Evolutionary conservation across 2,888 invertebrate species (phyloP).

Genomic region (Drosophila neonasuta): DNA sequence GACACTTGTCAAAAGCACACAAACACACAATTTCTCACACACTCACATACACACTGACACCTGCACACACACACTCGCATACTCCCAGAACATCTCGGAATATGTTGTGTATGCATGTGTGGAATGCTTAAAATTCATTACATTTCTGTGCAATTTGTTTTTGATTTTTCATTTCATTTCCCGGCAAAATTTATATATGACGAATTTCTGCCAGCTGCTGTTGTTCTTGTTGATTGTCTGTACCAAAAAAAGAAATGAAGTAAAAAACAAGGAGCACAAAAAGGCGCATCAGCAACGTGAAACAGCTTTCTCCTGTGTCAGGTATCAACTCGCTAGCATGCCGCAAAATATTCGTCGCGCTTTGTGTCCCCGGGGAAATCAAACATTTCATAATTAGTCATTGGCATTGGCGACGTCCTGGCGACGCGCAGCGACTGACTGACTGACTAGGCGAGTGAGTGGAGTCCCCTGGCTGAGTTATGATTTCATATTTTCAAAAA

Average conservation of each 20-base stretch:
- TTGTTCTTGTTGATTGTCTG: conserved; percentile 61
- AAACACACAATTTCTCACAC: conserved; percentile 20
- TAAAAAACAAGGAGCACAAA: conserved; percentile 24
- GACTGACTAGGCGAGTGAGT: background rate
- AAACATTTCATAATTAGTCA: conserved; percentile 81
- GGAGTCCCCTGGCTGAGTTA: conserved; percentile 57
- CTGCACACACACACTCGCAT: conserved; percentile 8
- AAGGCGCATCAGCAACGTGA: conserved; percentile 48
- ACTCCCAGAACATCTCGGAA: conserved; percentile 28
- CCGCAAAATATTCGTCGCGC: conserved; percentile 69
- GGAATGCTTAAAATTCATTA: conserved; percentile 75
- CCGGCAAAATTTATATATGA: conserved; percentile 61
- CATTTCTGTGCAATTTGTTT: conserved; percentile 75
- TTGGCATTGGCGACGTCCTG: conserved; percentile 66
- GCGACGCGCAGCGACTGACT: conserved; percentile 21
- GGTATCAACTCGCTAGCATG: conserved; percentile 39
- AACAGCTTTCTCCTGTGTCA: conserved; percentile 51
- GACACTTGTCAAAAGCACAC: conserved; percentile 72
- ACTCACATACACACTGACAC: conserved; percentile 12
- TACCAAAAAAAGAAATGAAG: conserved; percentile 29
- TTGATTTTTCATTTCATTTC: conserved; percentile 76
- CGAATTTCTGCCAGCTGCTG: conserved; percentile 51
- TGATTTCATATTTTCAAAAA: conserved; percentile 54
- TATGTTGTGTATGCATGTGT: conserved; percentile 52
- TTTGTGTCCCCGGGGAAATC: conserved; percentile 77